These are phyloP conservation scores for Autographa gamma DNA, from an alignment of 2,888 invertebrate genomes.

Conservation along the genomic window DNA sequence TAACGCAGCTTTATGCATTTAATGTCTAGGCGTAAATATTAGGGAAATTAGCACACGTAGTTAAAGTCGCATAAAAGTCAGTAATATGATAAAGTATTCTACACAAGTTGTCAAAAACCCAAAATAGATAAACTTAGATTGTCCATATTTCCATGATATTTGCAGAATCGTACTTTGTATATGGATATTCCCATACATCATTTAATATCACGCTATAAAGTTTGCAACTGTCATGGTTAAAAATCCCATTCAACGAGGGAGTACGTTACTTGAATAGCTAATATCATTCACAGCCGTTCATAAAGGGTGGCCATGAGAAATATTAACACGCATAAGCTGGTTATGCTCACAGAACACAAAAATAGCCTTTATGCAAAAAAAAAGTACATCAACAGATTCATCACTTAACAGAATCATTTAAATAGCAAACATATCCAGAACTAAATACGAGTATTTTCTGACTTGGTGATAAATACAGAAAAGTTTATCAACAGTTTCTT, in stretches of 20 bases:
- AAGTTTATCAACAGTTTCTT: no score
- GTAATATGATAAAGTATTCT: neutral
- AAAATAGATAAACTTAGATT: neutral
- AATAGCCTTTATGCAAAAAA: neutral
- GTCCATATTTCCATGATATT: neutral
- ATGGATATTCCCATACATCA: neutral
- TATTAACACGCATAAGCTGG: neutral
- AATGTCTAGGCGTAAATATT: conserved; percentile 16
- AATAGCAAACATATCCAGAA: no score
- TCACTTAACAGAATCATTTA: neutral
- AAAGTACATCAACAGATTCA: no score
- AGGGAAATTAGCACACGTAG: neutral
- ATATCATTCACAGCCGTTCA: conserved; percentile 20
- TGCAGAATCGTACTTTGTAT: neutral
- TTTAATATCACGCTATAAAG: neutral
- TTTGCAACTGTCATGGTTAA: neutral
- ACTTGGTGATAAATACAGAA: no score
- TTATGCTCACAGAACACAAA: neutral
- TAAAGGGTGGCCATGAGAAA: conserved; percentile 18
- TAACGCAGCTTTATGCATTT: conserved; percentile 11
- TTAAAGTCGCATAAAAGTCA: no score
- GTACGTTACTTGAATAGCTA: conserved; percentile 30
- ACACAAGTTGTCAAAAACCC: no score
- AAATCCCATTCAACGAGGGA: conserved; percentile 17
- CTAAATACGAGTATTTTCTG: no score